phyloP scores from a whole-genome alignment of 2,797 vertebrate species.

The Hoplostethus atlanticus region DNA sequence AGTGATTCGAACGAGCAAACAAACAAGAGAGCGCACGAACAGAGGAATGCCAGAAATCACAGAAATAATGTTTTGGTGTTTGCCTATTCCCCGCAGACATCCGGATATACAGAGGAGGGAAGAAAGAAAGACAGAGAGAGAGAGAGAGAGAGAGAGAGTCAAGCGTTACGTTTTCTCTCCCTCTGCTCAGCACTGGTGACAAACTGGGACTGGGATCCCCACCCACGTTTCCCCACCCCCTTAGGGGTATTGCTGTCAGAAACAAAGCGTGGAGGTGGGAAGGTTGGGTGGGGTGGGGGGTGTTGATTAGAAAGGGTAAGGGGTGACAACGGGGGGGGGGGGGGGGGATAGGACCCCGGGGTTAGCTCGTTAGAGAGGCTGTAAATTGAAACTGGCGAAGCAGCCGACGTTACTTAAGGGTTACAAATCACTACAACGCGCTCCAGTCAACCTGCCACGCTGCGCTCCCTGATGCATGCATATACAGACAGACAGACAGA shows the following conservation, averaged over 20 bases:
- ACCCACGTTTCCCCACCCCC: conserved; percentile 18
- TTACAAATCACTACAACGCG: conserved; percentile 77
- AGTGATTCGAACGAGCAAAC: no score
- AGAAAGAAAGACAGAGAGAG: background rate
- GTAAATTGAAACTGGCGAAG: conserved; percentile 79
- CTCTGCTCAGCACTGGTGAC: conserved; percentile 41
- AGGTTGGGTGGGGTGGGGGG: conserved; percentile 23
- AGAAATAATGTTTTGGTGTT: conserved; percentile 46
- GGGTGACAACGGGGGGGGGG: conserved; percentile 8
- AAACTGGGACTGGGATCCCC: conserved; percentile 52
- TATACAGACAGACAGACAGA: conserved; percentile 14
- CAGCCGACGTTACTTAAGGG: conserved; percentile 73
- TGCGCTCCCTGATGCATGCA: conserved; percentile 45
- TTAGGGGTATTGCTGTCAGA: conserved; percentile 62
- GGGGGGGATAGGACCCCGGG: conserved; percentile 8
- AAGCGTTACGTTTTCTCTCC: conserved; percentile 23
- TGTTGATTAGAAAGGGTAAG: conserved; percentile 44
- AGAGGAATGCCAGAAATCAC: conserved; percentile 29
- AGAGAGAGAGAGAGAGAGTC: background rate
- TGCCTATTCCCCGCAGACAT: conserved; percentile 32
- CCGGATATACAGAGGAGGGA: conserved; percentile 12
- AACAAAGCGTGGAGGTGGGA: conserved; percentile 54
- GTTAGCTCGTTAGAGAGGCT: conserved; percentile 67
- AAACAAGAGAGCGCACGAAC: background rate
- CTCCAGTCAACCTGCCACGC: conserved; percentile 67